Percentiles rank a stretch among this genome's conserved stretches.
phyloP scores from a whole-genome alignment of 1,140 invertebrate species.

The Diachasma alloeum region DNA sequence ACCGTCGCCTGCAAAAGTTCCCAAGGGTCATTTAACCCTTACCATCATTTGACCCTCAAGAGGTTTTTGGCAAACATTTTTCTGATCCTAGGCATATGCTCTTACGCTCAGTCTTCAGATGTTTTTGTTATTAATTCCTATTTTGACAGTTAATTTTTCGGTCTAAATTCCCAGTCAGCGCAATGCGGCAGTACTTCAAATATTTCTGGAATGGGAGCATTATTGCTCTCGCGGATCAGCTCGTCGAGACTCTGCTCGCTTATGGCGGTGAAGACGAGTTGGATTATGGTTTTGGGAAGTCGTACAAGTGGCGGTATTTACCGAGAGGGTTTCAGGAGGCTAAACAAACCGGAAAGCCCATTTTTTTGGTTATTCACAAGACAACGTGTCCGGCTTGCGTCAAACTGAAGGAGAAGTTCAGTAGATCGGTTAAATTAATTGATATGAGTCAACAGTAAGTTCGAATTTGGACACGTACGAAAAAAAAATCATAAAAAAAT shows the following conservation, averaged over 20 bases:
- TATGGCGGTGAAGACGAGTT: neutral
- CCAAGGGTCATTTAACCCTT: no score
- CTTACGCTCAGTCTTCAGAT: no score
- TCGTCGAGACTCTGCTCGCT: neutral
- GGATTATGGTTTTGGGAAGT: constrained; percentile 37
- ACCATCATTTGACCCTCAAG: no score
- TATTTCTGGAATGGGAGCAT: constrained; percentile 5
- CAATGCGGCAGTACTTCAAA: constrained; percentile 24
- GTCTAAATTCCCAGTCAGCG: neutral
- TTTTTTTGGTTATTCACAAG: constrained; percentile 49
- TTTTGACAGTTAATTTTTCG: neutral
- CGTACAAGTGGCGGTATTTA: constrained; percentile 46
- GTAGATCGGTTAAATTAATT: constrained; percentile 43
- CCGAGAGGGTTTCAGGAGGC: constrained; percentile 44
- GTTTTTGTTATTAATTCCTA: neutral
- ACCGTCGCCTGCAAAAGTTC: no score
- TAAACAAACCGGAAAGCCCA: constrained; percentile 38
- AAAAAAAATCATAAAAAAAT: no score
- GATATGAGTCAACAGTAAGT: constrained; percentile 49
- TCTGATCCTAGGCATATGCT: no score
- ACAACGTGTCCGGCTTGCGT: constrained; percentile 43
- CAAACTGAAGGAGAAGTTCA: constrained; percentile 44
- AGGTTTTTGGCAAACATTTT: no score
- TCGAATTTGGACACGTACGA: no score
- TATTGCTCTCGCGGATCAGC: constrained; percentile 6